phyloP scores from a whole-genome alignment of 2,113 vertebrate species.

The Epinephelus lanceolatus region DNA sequence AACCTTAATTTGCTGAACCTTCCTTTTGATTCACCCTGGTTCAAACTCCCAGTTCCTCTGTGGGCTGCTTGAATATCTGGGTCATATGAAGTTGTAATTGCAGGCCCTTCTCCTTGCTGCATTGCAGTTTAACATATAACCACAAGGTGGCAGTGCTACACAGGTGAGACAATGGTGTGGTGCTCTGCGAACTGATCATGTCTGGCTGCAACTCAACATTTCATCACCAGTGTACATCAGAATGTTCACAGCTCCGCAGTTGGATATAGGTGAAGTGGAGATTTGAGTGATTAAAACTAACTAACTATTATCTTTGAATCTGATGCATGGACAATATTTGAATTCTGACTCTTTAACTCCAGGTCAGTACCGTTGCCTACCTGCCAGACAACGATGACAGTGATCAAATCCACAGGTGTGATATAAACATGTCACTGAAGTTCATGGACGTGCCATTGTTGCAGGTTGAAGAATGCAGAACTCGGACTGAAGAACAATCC shows the following conservation, averaged over 20 bases:
- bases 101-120: background rate
- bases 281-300: background rate
- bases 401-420: background rate
- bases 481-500: conserved; percentile 30
- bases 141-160: conserved; percentile 54
- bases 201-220: conserved; percentile 9
- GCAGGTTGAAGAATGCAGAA: background rate
- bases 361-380: background rate
- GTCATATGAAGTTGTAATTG: background rate
- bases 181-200: background rate
- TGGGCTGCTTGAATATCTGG: background rate
- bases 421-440: background rate
- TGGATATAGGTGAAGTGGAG: background rate
- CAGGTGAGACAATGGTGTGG: background rate
- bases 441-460: conserved; percentile 12
- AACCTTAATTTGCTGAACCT: background rate
- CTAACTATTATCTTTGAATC: background rate
- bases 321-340: background rate
- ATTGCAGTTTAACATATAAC: conserved; percentile 18
- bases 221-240: background rate
- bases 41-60: background rate
- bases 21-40: background rate
- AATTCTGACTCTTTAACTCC: background rate
- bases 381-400: background rate
- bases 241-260: background rate